Base-by-base conservation (phyloP, 2,113 vertebrate genomes). In the Passer montanus region DNA sequence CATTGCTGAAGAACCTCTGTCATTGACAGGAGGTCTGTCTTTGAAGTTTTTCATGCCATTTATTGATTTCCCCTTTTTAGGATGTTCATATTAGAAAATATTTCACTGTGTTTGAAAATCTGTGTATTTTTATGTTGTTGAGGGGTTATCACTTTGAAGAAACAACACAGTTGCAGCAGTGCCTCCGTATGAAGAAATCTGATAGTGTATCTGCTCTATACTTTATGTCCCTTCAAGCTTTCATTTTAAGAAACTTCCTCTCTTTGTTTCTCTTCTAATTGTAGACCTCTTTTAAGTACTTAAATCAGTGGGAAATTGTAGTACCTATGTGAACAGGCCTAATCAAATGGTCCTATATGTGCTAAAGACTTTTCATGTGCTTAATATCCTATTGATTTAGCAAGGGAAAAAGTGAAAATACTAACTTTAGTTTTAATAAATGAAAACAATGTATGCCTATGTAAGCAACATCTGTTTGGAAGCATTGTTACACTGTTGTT, bases 1-100 rank as follows among this genome's bases (percentile, higher is more conserved):
- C 98, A 96, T 97, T 6, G 90, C 98, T 97, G 97, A 98, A 97
- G 97, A 98, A 97, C 98, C 96, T 98, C 97, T 98, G 98, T 98
- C 98, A 98, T 98, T 98, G 98, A 98, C 98, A 98, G 98, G 98
- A 98, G 98, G 97, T 97, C 97, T 15, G 70, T 93, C 98, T 98
- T 98, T 98, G 98, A 98, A 98, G 98, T 98, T 98, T 98, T 98
- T 98, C 97, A 97, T 98, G 97, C 97, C 98, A 97, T 98, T 98
- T 98, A 98, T 98, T 98, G 98, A 98, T 98, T 98, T 98, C 96
- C 95, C 89, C 93, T 96, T 98, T 98, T 98, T 98, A 97, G 98
- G 97, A 97, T 98, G 97, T 97, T 98, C 98, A 96, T 98, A 98
- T 98, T 98, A 98, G 96, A 97, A 98, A 98, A 98, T 97, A 96